Base-by-base conservation (phyloP, 2,113 vertebrate species). In the Anguilla japonica region DNA sequence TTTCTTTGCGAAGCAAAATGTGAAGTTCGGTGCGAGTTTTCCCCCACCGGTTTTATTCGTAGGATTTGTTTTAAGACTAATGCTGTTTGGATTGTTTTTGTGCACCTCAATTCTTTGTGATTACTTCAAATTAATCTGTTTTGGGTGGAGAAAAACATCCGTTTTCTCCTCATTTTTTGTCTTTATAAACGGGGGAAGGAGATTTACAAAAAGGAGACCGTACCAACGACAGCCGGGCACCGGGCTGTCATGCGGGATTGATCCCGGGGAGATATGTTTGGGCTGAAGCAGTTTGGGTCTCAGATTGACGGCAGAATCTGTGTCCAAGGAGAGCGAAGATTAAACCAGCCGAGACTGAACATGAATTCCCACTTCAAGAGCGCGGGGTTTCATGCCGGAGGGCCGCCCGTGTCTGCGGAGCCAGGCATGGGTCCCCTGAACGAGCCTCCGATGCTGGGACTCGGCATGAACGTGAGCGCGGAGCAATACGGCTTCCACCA, bases 341-440 rank as follows among this genome's bases (percentile, higher is more conserved):
- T 95, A 91, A 91, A 91, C 89, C 94, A 95, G 92, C 92, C 92
- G 87, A 93, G 93, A 92, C 93, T 95, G 90, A 96, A 89, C 91
- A 95, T 97, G 96, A 95, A 94, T 91, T 90, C 94, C 85, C 96
- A 96, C 92, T 97, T 96, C 91, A 97, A 97, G 91, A 91, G 93
- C 87, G 92, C 96, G 82, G 93, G 94, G 87, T 97, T 97, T 90
- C 94, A 96, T 89, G 88, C 93, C 7, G 95, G 95, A 83, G 94
- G 92, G 7, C 88, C 92, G 1, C 90, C 93, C 0, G 93, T 93
- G 41, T 88, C 94, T n/a, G 92, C 94, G 88, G 96, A 96, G 89
- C 95, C 94, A 87, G 90, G 92, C 57, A 89, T 96, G 87, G 91
- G 94, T 71, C 91, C 95, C n/a, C 90, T 96, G 91, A 95, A 93